Conservation (phyloP, 2,797 vertebrate genomes). For the Molothrus aeneus region DNA sequence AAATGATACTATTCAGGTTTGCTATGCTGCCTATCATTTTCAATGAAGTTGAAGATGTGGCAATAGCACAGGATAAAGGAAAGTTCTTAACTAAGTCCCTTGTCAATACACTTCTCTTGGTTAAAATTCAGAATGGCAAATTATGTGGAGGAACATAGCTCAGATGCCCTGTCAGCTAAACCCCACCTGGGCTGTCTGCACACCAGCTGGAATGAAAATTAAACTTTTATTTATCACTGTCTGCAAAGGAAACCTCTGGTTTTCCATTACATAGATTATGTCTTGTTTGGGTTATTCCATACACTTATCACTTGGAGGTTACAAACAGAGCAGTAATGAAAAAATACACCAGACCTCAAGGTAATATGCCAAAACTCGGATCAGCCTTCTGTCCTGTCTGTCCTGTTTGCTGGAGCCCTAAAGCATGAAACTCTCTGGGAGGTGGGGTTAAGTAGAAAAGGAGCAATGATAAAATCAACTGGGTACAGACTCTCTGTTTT, state of each 20-base stretch:
- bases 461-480: not conserved
- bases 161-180: not conserved
- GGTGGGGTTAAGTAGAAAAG: not conserved
- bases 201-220: not conserved
- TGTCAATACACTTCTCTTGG: not conserved
- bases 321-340: not conserved
- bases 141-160: not conserved
- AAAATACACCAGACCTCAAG: not conserved
- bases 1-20: not conserved
- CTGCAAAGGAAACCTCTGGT: not conserved
- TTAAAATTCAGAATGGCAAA: not conserved
- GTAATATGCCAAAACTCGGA: not conserved
- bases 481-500: not conserved
- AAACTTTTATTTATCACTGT: not conserved
- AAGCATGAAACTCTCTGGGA: not conserved
- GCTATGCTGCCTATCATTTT: not conserved
- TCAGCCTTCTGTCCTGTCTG: not conserved
- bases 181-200: not conserved
- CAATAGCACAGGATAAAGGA: not conserved
- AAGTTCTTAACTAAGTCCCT: not conserved
- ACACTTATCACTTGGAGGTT: not conserved
- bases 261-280: not conserved
- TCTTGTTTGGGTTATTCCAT: not conserved
- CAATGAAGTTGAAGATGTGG: not conserved
- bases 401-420: not conserved